Conservation (phyloP, 2,797 vertebrate genomes). For the Zalophus californianus region DNA sequence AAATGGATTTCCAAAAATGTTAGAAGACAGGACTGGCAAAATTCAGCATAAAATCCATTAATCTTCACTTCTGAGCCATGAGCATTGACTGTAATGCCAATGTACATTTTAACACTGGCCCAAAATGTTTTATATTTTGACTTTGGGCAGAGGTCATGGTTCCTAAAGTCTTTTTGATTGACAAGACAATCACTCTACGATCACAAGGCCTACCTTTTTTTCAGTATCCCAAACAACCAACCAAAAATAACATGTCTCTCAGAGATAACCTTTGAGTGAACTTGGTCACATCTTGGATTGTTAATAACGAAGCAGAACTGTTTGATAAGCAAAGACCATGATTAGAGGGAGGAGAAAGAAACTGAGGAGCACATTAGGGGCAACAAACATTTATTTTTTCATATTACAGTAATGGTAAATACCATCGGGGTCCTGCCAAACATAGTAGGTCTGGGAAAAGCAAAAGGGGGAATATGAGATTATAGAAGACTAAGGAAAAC, state of each 20-base stretch:
- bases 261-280: neutral
- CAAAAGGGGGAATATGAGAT: neutral
- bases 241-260: neutral
- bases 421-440: neutral
- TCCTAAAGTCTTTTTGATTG: conserved; percentile 27
- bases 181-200: neutral
- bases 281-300: neutral
- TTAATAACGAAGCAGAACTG: neutral
- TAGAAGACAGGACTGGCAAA: neutral
- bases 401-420: neutral
- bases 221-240: neutral
- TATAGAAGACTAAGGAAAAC: conserved; percentile 27
- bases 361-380: neutral
- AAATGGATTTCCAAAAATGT: neutral
- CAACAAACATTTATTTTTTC: neutral
- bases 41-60: neutral
- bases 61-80: neutral
- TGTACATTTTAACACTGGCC: neutral
- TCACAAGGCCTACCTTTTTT: neutral
- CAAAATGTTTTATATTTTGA: neutral
- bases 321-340: neutral
- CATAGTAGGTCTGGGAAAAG: neutral
- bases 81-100: neutral
- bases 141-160: neutral
- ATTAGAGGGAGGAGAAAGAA: neutral